Base-by-base conservation (phyloP, 2,797 vertebrate species). In the Schizopygopsis malacanthus region DNA sequence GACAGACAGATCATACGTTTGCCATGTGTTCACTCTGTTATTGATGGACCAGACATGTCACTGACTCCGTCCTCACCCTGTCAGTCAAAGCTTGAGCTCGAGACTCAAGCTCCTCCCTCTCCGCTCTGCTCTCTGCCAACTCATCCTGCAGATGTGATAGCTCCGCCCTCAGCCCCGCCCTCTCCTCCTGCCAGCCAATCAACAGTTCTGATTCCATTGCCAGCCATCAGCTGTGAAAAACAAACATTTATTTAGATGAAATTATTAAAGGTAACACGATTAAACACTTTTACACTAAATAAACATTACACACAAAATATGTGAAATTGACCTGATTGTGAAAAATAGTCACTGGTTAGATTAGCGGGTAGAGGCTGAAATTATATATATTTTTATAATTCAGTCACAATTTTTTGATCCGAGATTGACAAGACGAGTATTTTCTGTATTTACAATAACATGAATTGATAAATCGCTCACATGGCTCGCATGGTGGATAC, bases 131-230 rank as follows among this genome's bases (percentile, higher is more conserved):
- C 88, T 93, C 92, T 0, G 94, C 94, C 87, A 96, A 90, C 85
- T 94, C 91, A 54, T 93, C 92, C 90, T 95, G 93, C 88, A 95
- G 87, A n/a, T 82, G 91, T 6, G 91, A 92, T 72, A 95, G 76
- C 71, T 95, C 94, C 37, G 71, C 76, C n/a, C 89, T 89, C 13
- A 95, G 90, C 88, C 88, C 93, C 41, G 18, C 90, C 89, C 89
- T 92, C 90, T 96, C 94, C 79, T 92, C 86, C 85, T 92, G 91
- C 93, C 91, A 94, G 37, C 90, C 91, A 91, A 89, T 89, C 87
- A 94, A 82, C 72, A 91, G 47, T 54, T 84, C 69, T 0, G 91
- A 67, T 50, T 95, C 93, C 94, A 95, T 95, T 50, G 18, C 85
- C 10, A 70, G 22, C n/a, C 81, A 86, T 52, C 28, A 77, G 41